A percentile compares a stretch with the other conserved stretches of the same genome.
These are phyloP conservation scores for Polylopha cassiicola DNA, from an alignment of 2,888 invertebrate genomes.

Conservation along the genomic window DNA sequence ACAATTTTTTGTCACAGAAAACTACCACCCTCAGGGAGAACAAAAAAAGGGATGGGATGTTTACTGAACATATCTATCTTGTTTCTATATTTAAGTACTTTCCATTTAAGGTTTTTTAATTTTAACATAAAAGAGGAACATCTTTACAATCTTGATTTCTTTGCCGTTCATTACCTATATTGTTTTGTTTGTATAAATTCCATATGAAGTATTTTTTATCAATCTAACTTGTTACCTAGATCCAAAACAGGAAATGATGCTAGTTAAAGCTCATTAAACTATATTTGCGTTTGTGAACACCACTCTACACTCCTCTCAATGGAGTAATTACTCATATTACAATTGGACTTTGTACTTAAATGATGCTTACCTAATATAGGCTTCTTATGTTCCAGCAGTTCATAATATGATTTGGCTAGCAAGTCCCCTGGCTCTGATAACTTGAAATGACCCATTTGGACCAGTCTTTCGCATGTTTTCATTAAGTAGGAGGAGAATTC, in stretches of 20 bases:
- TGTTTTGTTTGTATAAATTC: too few relatives aligned
- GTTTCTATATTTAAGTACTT: too few relatives aligned
- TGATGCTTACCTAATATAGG: slow-evolving; percentile 87
- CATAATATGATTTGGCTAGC: slow-evolving; percentile 93
- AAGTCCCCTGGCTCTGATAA: slow-evolving; percentile 92
- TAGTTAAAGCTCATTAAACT: slow-evolving; percentile 10
- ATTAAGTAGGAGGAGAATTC: slow-evolving; percentile 96
- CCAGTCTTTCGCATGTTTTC: slow-evolving; percentile 95
- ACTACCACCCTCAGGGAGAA: too few relatives aligned
- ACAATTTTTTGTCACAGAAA: too few relatives aligned
- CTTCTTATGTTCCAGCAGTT: slow-evolving; percentile 93
- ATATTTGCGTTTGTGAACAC: slow-evolving; percentile 7
- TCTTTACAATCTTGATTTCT: too few relatives aligned
- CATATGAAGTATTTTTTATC: too few relatives aligned
- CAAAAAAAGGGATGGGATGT: too few relatives aligned
- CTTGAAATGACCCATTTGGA: slow-evolving; percentile 91
- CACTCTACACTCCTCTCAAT: slow-evolving; percentile 8
- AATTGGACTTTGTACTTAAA: slow-evolving; percentile 11
- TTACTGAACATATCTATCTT: too few relatives aligned
- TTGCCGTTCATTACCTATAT: too few relatives aligned
- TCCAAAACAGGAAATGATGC: slow-evolving; percentile 8
- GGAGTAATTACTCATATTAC: slow-evolving; percentile 4
- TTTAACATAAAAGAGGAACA: too few relatives aligned
- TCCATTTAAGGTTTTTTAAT: too few relatives aligned
- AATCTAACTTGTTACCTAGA: too few relatives aligned